Conservation (phyloP, 2,888 invertebrate genomes). For the Plebejus argus region DNA sequence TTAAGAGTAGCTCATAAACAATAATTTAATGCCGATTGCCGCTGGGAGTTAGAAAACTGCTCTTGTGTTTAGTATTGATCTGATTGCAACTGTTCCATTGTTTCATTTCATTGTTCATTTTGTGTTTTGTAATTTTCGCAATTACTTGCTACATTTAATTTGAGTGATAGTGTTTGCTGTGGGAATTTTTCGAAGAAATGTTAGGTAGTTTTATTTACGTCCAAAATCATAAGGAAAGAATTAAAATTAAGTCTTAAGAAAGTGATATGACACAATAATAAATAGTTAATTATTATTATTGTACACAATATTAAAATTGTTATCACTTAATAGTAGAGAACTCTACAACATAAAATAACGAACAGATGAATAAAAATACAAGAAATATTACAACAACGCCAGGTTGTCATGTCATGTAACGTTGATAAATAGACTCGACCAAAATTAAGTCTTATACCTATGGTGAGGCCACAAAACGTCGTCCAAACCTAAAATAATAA, state of each 20-base stretch:
- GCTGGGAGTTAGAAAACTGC: conserved; percentile 41
- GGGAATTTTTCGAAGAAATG: background rate
- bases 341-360: background rate
- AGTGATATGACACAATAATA: background rate
- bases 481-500: background rate
- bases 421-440: conserved; percentile 51
- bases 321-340: no score
- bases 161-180: conserved; percentile 31
- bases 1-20: conserved; percentile 44
- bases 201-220: background rate
- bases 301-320: no score
- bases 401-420: conserved; percentile 53
- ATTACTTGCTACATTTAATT: background rate
- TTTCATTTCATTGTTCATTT: conserved; percentile 26
- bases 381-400: conserved; percentile 37
- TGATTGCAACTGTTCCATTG: conserved; percentile 29
- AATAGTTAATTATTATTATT: no score
- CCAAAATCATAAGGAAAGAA: background rate
- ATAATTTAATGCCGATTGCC: conserved; percentile 46
- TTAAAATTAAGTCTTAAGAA: background rate
- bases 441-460: conserved; percentile 49
- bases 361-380: background rate
- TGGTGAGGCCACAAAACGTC: conserved; percentile 41
- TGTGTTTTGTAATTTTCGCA: conserved; percentile 16
- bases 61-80: conserved; percentile 33